phyloP scores from a whole-genome alignment of 2,797 vertebrate species.

The Chanos chanos region DNA sequence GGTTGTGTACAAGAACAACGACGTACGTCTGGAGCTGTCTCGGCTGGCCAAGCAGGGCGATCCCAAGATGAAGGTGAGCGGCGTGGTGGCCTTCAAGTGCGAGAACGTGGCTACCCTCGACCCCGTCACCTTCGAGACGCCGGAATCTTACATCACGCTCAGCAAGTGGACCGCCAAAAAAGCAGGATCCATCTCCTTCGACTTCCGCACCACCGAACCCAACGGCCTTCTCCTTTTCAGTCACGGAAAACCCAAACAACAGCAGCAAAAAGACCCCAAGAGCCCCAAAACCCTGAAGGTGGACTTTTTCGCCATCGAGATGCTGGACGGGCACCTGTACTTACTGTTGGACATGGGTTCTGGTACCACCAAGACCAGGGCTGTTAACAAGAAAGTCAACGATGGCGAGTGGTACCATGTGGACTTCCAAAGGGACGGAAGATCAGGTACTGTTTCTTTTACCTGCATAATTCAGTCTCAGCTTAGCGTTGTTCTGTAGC shows the following conservation, averaged over 20 bases:
- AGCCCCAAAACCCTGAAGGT: conserved; percentile 87
- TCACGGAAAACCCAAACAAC: conserved; percentile 90
- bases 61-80: conserved; percentile 97
- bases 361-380: conserved; percentile 95
- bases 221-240: conserved; percentile 97
- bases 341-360: conserved; percentile 97
- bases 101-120: conserved; percentile 97
- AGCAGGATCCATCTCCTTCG: conserved; percentile 97
- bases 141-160: conserved; percentile 93
- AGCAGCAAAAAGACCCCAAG: conserved; percentile 89
- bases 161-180: conserved; percentile 98
- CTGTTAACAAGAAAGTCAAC: conserved; percentile 93
- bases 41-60: conserved; percentile 95
- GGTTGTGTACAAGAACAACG: conserved; percentile 99
- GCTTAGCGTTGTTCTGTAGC: no score
- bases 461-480: no score
- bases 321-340: conserved; percentile 96
- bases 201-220: conserved; percentile 97
- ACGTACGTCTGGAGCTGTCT: conserved; percentile 93
- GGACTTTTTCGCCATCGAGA: conserved; percentile 98
- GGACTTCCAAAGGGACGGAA: conserved; percentile 94
- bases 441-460: conserved; percentile 78
- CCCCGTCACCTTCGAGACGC: conserved; percentile 97
- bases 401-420: conserved; percentile 99
- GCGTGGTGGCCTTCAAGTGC: conserved; percentile 96